Conservation (phyloP, 2,113 vertebrate genomes). For the Dolichallabes microphthalmus region DNA sequence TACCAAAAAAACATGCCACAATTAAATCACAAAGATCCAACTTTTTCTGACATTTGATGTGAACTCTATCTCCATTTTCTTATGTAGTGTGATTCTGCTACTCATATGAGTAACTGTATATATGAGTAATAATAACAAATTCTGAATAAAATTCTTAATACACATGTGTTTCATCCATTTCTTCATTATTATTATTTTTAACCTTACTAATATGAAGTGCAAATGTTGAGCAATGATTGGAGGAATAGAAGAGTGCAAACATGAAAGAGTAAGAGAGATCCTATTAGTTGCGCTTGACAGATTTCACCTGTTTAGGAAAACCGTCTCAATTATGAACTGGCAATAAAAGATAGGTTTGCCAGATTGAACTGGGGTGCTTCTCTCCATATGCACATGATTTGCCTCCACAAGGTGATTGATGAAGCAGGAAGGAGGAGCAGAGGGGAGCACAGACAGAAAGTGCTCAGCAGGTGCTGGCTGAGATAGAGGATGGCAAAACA, state of each 20-base stretch:
- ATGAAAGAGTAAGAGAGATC: constrained; percentile 55
- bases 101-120: too few relatives aligned
- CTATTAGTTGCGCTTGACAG: constrained; percentile 64
- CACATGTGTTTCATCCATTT: background rate
- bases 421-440: constrained; percentile 5
- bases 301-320: constrained; percentile 66
- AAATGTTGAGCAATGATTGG: constrained; percentile 17
- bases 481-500: constrained; percentile 8
- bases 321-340: constrained; percentile 60
- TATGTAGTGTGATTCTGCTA: too few relatives aligned
- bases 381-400: constrained; percentile 42
- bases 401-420: constrained; percentile 54
- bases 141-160: constrained; percentile 6
- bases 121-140: background rate
- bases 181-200: constrained; percentile 38
- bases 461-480: constrained; percentile 28
- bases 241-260: background rate
- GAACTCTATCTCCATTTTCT: too few relatives aligned
- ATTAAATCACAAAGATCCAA: too few relatives aligned
- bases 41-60: too few relatives aligned
- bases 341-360: constrained; percentile 59
- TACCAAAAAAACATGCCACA: too few relatives aligned
- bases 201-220: constrained; percentile 37
- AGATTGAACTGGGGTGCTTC: constrained; percentile 59
- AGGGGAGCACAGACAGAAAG: constrained; percentile 8